Evolutionary conservation across 2,797 vertebrate species (phyloP).

Genomic region (Halcyon chelicuti): DNA sequence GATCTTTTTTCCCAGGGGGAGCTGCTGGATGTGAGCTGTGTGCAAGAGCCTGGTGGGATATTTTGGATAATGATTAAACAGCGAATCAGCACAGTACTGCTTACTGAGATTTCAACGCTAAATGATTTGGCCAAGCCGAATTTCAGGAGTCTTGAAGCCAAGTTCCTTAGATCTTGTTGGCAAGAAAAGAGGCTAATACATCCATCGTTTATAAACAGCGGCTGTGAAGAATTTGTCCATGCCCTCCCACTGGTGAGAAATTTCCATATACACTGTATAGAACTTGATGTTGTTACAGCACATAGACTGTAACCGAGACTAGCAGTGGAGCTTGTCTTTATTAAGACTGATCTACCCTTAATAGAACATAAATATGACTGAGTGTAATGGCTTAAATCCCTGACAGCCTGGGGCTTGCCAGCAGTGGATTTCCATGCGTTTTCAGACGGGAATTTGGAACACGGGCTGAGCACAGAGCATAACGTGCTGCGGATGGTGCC

Average conservation of each 20-base stretch:
- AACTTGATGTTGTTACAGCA: not conserved
- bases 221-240: not conserved
- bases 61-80: not conserved
- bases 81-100: fast-evolving
- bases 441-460: not conserved
- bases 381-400: not conserved
- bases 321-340: not conserved
- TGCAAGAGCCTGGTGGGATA: not conserved
- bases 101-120: fast-evolving
- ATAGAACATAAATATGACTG: not conserved
- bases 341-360: not conserved
- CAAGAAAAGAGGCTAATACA: not conserved
- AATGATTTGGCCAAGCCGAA: not conserved
- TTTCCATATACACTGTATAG: not conserved
- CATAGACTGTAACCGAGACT: not conserved
- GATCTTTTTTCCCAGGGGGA: not conserved
- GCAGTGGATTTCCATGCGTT: not conserved
- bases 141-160: not conserved
- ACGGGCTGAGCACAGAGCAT: not conserved
- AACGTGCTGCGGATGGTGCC: not conserved
- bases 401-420: not conserved
- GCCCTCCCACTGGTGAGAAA: not conserved
- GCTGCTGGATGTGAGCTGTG: not conserved
- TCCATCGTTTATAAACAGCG: not conserved
- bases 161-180: not conserved